Evolutionary conservation across 2,888 invertebrate genomes (phyloP), one percentile per base, ranked within the genome.

Genomic region (Synanthedon andrenaeformis): DNA sequence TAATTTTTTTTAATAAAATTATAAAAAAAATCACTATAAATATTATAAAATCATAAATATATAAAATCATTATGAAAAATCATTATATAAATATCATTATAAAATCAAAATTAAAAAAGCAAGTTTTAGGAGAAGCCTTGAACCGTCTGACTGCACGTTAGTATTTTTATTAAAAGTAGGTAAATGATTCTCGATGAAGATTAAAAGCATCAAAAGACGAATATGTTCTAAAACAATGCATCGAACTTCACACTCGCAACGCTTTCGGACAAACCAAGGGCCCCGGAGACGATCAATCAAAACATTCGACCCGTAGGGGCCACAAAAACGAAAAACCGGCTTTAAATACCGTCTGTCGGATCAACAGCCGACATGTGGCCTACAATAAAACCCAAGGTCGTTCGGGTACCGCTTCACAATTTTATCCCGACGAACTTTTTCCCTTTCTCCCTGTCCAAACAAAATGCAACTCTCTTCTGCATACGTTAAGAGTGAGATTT

Each of bases 321-420:
- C 63, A 78, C 76, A 79, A 81, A 81, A 79, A 74, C 73, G 17
- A 42, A 64, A 65, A 81, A 82, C 81, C 77, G 80, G 80, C 74
- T 73, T 58, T 53, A 64, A 67, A 67, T 69, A 64, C 70, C 69
- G 65, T 57, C 64, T 60, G 60, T 56, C 67, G 68, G 76, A 71
- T 72, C 78, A 77, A 77, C 72, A 80, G 74, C 84, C 84, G 81
- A 74, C 71, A 70, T 72, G 77, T 75, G 86, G 86, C 85, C 85
- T 86, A 82, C 82, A 82, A 74, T 79, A 78, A 69, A 71, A 74
- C 76, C 79, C 86, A 85, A 85, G 85, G 85, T 79, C 85, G 85
- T 77, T 73, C 63, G 71, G 71, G 78, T 82, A 82, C 81, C 82
- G 79, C 82, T 82, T 78, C 68, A 80, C 76, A 72, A 74, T 70